phyloP scores from a whole-genome alignment of 2,888 invertebrate genomes.

The Frankliniella intonsa region DNA sequence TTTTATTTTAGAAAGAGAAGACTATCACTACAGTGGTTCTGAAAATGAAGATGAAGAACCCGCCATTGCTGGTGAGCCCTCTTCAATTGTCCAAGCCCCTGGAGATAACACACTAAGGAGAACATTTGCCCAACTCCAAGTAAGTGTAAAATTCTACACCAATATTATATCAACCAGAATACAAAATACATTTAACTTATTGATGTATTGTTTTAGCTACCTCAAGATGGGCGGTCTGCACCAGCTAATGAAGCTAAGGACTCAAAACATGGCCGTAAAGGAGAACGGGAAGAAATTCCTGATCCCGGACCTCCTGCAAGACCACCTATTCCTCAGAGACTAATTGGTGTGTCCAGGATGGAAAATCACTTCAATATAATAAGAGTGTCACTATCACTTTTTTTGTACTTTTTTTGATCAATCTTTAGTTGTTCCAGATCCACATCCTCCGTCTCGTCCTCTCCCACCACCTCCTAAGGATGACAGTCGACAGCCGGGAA shows the following conservation, averaged over 20 bases:
- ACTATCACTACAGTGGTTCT: slow-evolving; percentile 80
- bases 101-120: slow-evolving; percentile 93
- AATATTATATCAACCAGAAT: background rate
- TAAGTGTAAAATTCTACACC: background rate
- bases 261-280: slow-evolving; percentile 44
- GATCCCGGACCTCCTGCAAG: slow-evolving; percentile 85
- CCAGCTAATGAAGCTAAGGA: slow-evolving; percentile 50
- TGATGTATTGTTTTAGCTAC: background rate
- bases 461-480: slow-evolving; percentile 78
- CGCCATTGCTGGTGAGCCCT: slow-evolving; percentile 87
- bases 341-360: slow-evolving; percentile 55
- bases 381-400: slow-evolving; percentile 20
- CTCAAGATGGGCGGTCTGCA: slow-evolving; percentile 51
- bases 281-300: slow-evolving; percentile 52
- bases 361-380: background rate
- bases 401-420: slow-evolving; percentile 19
- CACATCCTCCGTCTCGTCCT: slow-evolving; percentile 74
- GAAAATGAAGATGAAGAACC: slow-evolving; percentile 96
- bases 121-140: slow-evolving; percentile 98
- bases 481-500: slow-evolving; percentile 47
- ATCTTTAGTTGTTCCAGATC: slow-evolving; percentile 72
- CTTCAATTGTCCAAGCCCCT: slow-evolving; percentile 84
- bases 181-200: slow-evolving; percentile 11
- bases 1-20: slow-evolving; percentile 47
- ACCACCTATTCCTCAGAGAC: slow-evolving; percentile 84